A percentile compares a stretch with the other conserved stretches of the same genome.
phyloP scores from a whole-genome alignment of 2,797 vertebrate species.

The Hirundo rustica region DNA sequence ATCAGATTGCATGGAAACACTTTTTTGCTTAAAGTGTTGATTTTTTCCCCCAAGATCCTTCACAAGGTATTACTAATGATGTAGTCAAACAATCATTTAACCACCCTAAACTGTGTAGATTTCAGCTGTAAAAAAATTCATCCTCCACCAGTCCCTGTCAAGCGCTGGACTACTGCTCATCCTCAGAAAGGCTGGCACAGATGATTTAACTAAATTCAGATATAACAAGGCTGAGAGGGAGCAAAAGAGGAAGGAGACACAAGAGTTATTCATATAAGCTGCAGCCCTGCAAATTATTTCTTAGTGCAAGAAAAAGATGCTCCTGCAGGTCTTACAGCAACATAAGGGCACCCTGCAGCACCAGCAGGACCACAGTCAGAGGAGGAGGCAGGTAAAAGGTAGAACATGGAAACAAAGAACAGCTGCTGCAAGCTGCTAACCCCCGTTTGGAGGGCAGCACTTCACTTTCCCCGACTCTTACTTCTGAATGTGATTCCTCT shows the following conservation, averaged over 20 bases:
- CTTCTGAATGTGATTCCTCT: not conserved
- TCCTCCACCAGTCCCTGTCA: not conserved
- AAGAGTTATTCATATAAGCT: not conserved
- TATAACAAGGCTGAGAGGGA: not conserved
- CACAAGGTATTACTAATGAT: not conserved
- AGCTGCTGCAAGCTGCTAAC: not conserved
- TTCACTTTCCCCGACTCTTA: rapidly evolving
- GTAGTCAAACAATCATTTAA: not conserved
- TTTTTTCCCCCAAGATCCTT: not conserved
- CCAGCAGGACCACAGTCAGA: not conserved
- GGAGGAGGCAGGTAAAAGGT: not conserved
- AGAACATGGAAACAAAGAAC: not conserved
- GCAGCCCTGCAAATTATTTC: not conserved
- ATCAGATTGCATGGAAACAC: not conserved
- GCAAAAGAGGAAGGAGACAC: not conserved
- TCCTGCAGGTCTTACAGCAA: not conserved
- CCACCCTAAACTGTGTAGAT: not conserved
- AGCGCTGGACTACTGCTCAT: not conserved
- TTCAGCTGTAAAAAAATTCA: not conserved
- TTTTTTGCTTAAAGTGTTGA: not conserved
- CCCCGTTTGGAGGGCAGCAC: rapidly evolving
- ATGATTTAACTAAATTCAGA: not conserved
- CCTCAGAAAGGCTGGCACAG: not conserved
- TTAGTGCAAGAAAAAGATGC: not conserved
- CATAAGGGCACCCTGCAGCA: not conserved